Conservation (phyloP, 2,888 invertebrate species). For the Drepana falcataria region DNA sequence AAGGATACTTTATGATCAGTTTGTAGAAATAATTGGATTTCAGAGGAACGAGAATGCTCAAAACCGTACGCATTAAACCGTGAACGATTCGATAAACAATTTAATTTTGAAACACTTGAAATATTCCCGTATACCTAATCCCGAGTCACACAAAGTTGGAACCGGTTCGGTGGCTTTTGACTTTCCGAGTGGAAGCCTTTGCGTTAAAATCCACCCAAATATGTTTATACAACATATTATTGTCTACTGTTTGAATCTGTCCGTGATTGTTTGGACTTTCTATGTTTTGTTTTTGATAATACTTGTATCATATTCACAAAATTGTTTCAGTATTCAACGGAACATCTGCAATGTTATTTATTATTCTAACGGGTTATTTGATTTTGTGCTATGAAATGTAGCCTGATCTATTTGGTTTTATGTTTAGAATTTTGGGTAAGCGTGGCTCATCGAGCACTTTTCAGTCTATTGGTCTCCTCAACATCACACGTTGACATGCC, state of each 20-base stretch:
- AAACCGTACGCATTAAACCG: neutral
- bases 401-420: no score
- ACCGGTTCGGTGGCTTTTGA: conserved; percentile 1
- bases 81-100: neutral
- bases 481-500: no score
- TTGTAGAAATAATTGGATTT: no score
- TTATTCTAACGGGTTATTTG: no score
- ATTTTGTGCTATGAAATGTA: no score
- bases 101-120: neutral
- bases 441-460: no score
- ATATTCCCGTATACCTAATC: neutral
- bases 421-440: no score
- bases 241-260: neutral
- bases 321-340: neutral
- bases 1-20: no score
- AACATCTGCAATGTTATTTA: neutral
- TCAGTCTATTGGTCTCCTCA: no score
- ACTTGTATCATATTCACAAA: neutral
- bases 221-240: neutral
- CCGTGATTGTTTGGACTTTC: neutral
- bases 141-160: neutral
- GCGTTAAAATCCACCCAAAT: conserved; percentile 5
- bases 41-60: no score
- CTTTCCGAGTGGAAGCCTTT: conserved; percentile 3
- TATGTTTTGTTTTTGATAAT: neutral